These are phyloP conservation scores for Crocallis elinguaria DNA, from an alignment of 2,888 invertebrate species.

Conservation along the genomic window DNA sequence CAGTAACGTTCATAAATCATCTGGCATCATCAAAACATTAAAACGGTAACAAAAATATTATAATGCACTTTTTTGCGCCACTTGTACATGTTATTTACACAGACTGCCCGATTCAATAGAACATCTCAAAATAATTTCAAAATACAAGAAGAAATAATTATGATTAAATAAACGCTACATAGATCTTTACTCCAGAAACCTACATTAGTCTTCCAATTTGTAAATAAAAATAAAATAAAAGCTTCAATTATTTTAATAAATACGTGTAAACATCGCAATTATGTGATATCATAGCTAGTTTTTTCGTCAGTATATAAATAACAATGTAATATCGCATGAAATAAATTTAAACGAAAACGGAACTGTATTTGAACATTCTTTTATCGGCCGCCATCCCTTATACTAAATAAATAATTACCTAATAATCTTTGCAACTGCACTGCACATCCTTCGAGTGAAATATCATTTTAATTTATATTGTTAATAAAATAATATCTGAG, in stretches of 20 bases:
- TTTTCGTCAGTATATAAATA: slow-evolving; percentile 7
- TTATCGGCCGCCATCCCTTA: slow-evolving; percentile 51
- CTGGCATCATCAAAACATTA: slow-evolving; percentile 60
- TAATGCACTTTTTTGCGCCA: slow-evolving; percentile 45
- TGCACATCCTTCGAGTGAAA: slow-evolving; percentile 50
- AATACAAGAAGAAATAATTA: slow-evolving; percentile 38
- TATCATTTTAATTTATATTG: background rate
- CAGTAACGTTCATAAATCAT: slow-evolving; percentile 71
- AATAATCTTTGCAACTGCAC: slow-evolving; percentile 28
- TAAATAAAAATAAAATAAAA: slow-evolving; percentile 26
- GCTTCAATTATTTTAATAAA: slow-evolving; percentile 4
- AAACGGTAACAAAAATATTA: slow-evolving; percentile 40
- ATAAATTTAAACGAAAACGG: slow-evolving; percentile 21
- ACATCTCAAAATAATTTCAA: slow-evolving; percentile 18
- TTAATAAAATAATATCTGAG: background rate
- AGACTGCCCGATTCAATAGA: slow-evolving; percentile 24
- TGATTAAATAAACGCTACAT: slow-evolving; percentile 32
- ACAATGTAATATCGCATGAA: slow-evolving; percentile 8
- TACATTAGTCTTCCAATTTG: slow-evolving; percentile 31
- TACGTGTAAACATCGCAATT: background rate
- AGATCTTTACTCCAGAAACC: slow-evolving; percentile 55
- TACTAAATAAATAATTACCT: slow-evolving; percentile 68
- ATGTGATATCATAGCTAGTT: background rate
- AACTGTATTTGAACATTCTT: slow-evolving; percentile 38
- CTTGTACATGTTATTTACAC: slow-evolving; percentile 48